These are phyloP conservation scores for Parnassius glacialis DNA, from an alignment of 2,888 invertebrate species.

Conservation along the genomic window DNA sequence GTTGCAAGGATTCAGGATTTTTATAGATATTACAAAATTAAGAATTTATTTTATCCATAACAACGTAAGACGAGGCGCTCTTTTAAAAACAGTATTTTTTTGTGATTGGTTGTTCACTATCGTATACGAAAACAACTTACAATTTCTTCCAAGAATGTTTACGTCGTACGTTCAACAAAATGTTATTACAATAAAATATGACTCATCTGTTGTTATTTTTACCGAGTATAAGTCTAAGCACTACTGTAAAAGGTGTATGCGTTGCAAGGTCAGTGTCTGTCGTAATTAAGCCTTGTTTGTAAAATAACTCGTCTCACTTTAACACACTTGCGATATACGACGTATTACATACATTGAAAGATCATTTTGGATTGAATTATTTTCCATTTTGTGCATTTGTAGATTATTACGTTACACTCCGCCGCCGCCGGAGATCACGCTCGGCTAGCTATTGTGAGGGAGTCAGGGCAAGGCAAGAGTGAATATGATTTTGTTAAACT, in stretches of 20 bases:
- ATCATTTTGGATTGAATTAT: not conserved
- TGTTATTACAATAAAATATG: too few relatives aligned
- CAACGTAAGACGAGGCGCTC: too few relatives aligned
- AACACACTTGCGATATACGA: not conserved
- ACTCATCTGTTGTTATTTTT: not conserved
- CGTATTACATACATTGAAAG: not conserved
- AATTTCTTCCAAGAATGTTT: too few relatives aligned
- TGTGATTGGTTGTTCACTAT: too few relatives aligned
- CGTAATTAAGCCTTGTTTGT: constrained; percentile 3
- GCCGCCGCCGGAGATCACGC: constrained; percentile 16
- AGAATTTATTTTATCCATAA: too few relatives aligned
- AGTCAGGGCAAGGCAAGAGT: constrained; percentile 4
- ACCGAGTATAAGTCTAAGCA: constrained; percentile 7
- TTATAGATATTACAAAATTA: too few relatives aligned
- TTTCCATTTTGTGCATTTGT: not conserved
- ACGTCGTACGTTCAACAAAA: too few relatives aligned
- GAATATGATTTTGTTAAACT: too few relatives aligned
- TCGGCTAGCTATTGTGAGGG: constrained; percentile 21
- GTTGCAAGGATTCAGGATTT: too few relatives aligned
- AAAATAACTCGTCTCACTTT: not conserved
- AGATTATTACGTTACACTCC: constrained; percentile 12
- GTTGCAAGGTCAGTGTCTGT: constrained; percentile 15
- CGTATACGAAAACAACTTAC: too few relatives aligned
- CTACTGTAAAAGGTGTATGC: constrained; percentile 11
- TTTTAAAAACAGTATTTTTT: too few relatives aligned